phyloP scores from a whole-genome alignment of 2,113 vertebrate species.

The Thalassoma bifasciatum region DNA sequence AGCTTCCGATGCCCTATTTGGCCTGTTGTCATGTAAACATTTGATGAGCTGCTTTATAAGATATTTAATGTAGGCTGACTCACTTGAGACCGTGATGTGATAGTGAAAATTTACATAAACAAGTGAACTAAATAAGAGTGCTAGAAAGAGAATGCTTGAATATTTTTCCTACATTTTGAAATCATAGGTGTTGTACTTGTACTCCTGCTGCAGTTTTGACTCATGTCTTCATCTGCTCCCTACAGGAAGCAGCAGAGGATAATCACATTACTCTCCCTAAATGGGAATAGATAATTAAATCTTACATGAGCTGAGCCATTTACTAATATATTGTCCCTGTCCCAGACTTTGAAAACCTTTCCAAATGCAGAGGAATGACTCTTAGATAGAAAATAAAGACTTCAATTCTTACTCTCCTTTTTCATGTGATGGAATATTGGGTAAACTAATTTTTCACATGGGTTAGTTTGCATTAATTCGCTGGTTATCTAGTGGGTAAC shows the following conservation, averaged over 20 bases:
- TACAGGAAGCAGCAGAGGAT: slow-evolving; percentile 88
- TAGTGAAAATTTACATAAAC: neutral
- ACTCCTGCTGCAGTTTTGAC: slow-evolving; percentile 68
- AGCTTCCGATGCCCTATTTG: slow-evolving; percentile 2
- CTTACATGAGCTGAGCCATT: slow-evolving; percentile 84
- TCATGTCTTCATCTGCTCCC: slow-evolving; percentile 82
- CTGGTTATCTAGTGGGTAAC: too few species aligned
- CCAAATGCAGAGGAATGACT: slow-evolving; percentile 71
- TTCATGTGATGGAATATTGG: neutral
- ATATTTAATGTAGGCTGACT: neutral
- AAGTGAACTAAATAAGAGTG: neutral
- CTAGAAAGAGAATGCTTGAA: neutral
- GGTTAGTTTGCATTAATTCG: too few species aligned
- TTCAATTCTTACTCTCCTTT: slow-evolving; percentile 9
- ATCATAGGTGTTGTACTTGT: slow-evolving; percentile 22
- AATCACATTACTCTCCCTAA: slow-evolving; percentile 90
- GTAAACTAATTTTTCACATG: neutral
- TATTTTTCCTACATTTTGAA: slow-evolving; percentile 3
- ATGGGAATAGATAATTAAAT: slow-evolving; percentile 90
- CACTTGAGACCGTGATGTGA: neutral
- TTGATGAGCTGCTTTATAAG: neutral
- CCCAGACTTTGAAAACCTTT: slow-evolving; percentile 24
- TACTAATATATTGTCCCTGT: slow-evolving; percentile 71
- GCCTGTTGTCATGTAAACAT: neutral
- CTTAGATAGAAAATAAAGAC: slow-evolving; percentile 36